Base-by-base conservation (phyloP, 2,797 vertebrate species). In the Molossus alvarezi region DNA sequence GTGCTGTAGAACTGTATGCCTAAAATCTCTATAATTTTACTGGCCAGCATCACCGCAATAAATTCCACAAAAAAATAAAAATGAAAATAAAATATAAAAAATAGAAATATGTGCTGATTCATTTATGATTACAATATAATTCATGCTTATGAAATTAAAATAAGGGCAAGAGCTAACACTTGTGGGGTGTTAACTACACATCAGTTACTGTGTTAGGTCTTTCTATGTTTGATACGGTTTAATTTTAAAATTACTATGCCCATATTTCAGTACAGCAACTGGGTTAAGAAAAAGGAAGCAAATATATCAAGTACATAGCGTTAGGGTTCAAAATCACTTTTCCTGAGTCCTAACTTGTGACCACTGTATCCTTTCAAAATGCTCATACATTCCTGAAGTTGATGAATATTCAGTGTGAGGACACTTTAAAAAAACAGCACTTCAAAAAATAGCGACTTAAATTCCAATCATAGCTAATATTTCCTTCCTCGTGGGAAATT, bases 321-420 rank as follows among this genome's bases (percentile, higher is more conserved):
- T 62, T 20, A 64, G 53, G 10, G 67, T 18, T 94, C 73, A 88
- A 90, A 87, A 65, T 84, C 6, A 71, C 0, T 64, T 75, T 86
- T 25, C 29, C n/a, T 62, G 33, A 75, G 79, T 89, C 33, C 55
- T 51, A 71, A 58, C 14, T 96, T 71, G n/a, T 25, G 73, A 55
- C 25, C 25, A 84, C 62, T 57, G 20, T 41, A 18, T 75, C 81
- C 82, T 73, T 77, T n/a, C 55, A 53, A 96, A 90, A 45, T 51
- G 12, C 9, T 88, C 58, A 64, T 55, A 94, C 15, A 29, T 88
- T 79, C 79, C 88, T 86, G 4, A 85, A 96, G 80, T 81, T 90
- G 93, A 81, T 85, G 53, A 94, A 97, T 97, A 96, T 80, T 91
- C 37, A 95, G 45, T 8, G 3, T 77, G 45, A 94, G 91, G 21